These are phyloP conservation scores for Hymenopus coronatus DNA, from an alignment of 2,888 invertebrate species.

Conservation along the genomic window DNA sequence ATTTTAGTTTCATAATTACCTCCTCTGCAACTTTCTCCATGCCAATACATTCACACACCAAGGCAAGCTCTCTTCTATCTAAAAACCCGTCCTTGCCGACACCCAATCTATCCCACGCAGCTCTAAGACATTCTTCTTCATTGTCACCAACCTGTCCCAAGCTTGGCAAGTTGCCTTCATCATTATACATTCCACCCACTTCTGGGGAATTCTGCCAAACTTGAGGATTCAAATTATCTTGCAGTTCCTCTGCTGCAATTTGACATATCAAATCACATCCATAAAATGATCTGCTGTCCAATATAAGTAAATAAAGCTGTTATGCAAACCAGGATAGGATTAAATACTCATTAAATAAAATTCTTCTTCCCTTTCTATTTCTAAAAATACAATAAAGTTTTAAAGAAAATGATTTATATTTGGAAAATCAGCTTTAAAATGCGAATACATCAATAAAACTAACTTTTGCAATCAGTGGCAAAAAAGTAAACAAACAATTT, in stretches of 20 bases:
- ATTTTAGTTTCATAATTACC: slow-evolving; percentile 46
- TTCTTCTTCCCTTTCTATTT: too few relatives aligned
- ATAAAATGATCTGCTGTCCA: neutral
- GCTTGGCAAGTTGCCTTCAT: neutral
- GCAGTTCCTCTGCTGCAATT: neutral
- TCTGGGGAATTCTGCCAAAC: neutral
- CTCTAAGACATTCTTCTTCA: slow-evolving; percentile 59
- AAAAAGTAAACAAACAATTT: too few relatives aligned
- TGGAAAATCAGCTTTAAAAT: too few relatives aligned
- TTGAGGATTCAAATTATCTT: neutral
- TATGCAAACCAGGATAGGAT: too few relatives aligned
- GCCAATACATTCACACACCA: slow-evolving; percentile 65
- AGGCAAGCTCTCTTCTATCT: slow-evolving; percentile 60
- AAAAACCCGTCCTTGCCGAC: slow-evolving; percentile 61
- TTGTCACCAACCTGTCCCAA: slow-evolving; percentile 21
- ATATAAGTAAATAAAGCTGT: neutral
- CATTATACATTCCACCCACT: neutral
- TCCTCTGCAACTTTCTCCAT: slow-evolving; percentile 62
- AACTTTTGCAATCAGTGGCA: too few relatives aligned
- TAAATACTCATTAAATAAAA: too few relatives aligned
- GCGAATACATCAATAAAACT: too few relatives aligned
- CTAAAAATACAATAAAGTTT: too few relatives aligned
- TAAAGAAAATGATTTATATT: too few relatives aligned
- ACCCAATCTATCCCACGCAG: slow-evolving; percentile 62
- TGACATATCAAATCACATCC: neutral